These are phyloP conservation scores for Siderastrea radians DNA, from an alignment of 92 coral and sea anemone genomes.

Conservation along the genomic window DNA sequence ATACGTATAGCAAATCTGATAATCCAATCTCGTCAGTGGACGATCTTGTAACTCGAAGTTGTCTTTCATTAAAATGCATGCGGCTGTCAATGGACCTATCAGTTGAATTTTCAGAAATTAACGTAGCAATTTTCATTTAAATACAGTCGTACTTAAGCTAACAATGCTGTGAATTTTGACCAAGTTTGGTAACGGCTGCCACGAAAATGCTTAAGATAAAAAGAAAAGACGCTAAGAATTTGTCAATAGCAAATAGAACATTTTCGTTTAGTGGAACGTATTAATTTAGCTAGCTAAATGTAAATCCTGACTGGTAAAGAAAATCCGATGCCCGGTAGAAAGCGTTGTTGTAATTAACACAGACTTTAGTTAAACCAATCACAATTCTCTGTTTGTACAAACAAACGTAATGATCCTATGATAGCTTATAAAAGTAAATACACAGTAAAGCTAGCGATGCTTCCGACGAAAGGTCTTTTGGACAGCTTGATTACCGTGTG, in stretches of 20 bases:
- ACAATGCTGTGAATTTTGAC: too few relatives aligned
- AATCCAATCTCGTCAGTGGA: too few relatives aligned
- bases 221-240: not conserved
- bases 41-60: too few relatives aligned
- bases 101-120: too few relatives aligned
- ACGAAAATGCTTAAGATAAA: too few relatives aligned
- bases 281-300: not conserved
- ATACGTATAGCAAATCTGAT: too few relatives aligned
- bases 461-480: slow-evolving; percentile 5
- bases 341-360: slow-evolving; percentile 22
- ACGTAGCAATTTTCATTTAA: too few relatives aligned
- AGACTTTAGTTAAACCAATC: slow-evolving; percentile 6
- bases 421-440: not conserved
- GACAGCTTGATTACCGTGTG: not conserved
- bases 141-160: too few relatives aligned
- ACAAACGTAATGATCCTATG: not conserved
- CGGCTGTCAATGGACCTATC: too few relatives aligned
- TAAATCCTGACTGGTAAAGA: not conserved
- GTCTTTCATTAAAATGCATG: too few relatives aligned
- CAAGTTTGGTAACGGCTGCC: too few relatives aligned
- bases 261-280: not conserved
- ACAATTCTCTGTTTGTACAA: not conserved
- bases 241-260: not conserved
- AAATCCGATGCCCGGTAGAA: not conserved
- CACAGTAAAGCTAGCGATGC: not conserved